Conservation (phyloP, 2,888 invertebrate species). For the Tetheella fluctuosa region DNA sequence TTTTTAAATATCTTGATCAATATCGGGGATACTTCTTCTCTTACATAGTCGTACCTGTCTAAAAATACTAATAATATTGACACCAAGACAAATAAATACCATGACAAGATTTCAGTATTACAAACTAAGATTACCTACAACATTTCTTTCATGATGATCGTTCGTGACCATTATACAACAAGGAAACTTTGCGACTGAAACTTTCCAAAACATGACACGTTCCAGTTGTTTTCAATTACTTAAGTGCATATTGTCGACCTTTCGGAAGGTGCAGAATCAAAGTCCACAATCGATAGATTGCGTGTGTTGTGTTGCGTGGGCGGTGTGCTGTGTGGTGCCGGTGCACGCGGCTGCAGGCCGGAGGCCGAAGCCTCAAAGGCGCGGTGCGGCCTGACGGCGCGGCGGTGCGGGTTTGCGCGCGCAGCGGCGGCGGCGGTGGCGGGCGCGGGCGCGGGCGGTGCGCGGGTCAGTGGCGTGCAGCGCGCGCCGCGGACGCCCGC, state of each 20-base stretch:
- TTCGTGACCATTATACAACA: not conserved
- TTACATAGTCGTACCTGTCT: no score
- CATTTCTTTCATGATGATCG: not conserved
- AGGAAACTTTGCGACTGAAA: not conserved
- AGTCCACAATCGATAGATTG: constrained; percentile 56
- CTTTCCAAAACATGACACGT: constrained; percentile 18
- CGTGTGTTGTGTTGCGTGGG: constrained; percentile 60
- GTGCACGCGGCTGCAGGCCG: constrained; percentile 66
- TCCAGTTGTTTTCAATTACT: constrained; percentile 22
- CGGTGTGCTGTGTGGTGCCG: constrained; percentile 44
- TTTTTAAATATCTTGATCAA: not conserved
- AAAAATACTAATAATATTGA: no score
- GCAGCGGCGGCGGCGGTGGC: constrained; percentile 50
- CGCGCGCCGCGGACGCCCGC: constrained; percentile 83
- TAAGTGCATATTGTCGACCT: constrained; percentile 37
- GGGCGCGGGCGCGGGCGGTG: constrained; percentile 69
- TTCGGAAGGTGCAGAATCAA: constrained; percentile 48
- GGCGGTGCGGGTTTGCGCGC: constrained; percentile 68
- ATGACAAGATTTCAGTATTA: no score
- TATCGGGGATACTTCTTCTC: not conserved
- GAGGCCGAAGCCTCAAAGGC: constrained; percentile 49
- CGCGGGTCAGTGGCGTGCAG: constrained; percentile 82
- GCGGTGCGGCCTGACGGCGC: constrained; percentile 53
- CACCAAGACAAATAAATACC: no score
- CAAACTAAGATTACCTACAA: no score